Conservation (phyloP, 2,888 invertebrate genomes). For the Pediacus dermestoides region DNA sequence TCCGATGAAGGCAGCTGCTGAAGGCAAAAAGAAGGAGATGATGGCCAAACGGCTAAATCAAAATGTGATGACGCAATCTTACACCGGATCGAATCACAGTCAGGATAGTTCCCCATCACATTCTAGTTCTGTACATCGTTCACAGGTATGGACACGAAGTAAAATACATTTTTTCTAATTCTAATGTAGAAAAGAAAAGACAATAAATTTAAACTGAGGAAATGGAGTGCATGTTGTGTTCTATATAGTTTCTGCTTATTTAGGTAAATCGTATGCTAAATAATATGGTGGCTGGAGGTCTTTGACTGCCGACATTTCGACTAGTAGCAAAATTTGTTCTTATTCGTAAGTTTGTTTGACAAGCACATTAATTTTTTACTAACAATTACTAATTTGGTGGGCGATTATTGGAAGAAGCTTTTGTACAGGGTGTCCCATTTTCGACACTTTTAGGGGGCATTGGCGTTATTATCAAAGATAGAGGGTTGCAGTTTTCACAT, state of each 20-base stretch:
- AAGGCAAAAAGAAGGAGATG: constrained; percentile 70
- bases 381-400: too few relatives aligned
- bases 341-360: constrained; percentile 35
- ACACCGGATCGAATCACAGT: constrained; percentile 38
- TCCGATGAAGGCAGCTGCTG: constrained; percentile 89
- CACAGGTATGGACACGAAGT: too few relatives aligned
- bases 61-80: constrained; percentile 45
- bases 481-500: too few relatives aligned
- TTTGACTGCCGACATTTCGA: constrained; percentile 31
- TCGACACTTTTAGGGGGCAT: too few relatives aligned
- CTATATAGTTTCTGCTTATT: constrained; percentile 16
- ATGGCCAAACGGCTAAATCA: constrained; percentile 48
- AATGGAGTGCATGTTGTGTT: constrained; percentile 19
- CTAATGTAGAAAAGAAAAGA: too few relatives aligned
- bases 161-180: background rate
- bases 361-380: constrained; percentile 21
- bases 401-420: too few relatives aligned
- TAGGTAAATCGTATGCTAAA: constrained; percentile 37
- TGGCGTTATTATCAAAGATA: too few relatives aligned
- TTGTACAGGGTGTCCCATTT: too few relatives aligned
- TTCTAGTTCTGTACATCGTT: constrained; percentile 49
- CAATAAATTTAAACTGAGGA: constrained; percentile 1
- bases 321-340: constrained; percentile 29
- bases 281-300: constrained; percentile 37
- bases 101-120: constrained; percentile 49